These are phyloP conservation scores for Fragum whitleyi DNA, from an alignment of 2,888 invertebrate species.

Conservation along the genomic window DNA sequence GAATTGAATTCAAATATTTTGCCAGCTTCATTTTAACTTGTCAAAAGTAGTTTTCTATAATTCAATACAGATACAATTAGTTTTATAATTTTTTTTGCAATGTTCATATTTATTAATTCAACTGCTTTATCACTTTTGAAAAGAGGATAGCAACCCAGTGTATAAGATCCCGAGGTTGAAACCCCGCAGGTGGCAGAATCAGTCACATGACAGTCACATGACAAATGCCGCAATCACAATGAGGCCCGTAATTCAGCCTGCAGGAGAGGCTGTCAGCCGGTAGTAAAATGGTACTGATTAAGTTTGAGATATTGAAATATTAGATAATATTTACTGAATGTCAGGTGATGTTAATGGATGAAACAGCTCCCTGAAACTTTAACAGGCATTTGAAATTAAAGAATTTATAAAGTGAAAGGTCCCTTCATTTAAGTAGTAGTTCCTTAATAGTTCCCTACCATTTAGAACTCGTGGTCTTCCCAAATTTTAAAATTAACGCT, in stretches of 20 bases:
- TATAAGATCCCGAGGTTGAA: constrained; percentile 70
- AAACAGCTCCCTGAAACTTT: constrained; percentile 1
- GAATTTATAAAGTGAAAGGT: too few relatives aligned
- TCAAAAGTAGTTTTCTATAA: too few relatives aligned
- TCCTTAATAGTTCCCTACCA: too few relatives aligned
- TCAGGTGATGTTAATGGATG: constrained; percentile 5
- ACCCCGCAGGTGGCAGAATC: constrained; percentile 38
- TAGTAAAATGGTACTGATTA: constrained; percentile 43
- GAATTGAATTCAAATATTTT: too few relatives aligned
- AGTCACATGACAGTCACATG: constrained; percentile 58
- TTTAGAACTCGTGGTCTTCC: too few relatives aligned
- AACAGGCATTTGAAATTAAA: too few relatives aligned
- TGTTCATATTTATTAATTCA: constrained; percentile 11
- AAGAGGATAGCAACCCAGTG: constrained; percentile 69
- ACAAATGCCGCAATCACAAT: constrained; percentile 49
- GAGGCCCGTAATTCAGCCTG: constrained; percentile 42
- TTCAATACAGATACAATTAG: too few relatives aligned
- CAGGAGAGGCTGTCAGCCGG: constrained; percentile 32
- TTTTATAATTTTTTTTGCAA: not conserved
- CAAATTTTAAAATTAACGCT: too few relatives aligned
- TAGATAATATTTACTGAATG: not conserved
- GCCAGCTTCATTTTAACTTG: too few relatives aligned
- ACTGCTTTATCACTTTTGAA: constrained; percentile 68
- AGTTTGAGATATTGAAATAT: constrained; percentile 40
- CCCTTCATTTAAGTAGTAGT: too few relatives aligned